A percentile compares a stretch with the other conserved stretches of the same genome.
Conservation (phyloP, 2,113 vertebrate species). For the Conger conger region DNA sequence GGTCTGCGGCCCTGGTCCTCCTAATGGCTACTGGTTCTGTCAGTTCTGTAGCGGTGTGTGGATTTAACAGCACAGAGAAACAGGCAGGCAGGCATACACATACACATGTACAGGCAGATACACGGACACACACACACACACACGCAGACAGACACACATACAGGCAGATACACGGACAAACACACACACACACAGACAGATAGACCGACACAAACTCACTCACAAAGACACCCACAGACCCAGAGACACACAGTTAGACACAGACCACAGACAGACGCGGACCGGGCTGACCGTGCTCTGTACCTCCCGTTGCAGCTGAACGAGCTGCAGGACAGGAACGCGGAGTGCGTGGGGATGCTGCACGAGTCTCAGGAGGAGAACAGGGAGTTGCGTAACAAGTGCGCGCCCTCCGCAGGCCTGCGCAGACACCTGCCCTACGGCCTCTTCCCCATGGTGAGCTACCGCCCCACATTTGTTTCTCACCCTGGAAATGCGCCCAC, state of each 20-base stretch:
- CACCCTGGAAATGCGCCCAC: not conserved
- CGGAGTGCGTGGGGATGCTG: constrained; percentile 90
- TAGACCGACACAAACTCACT: not conserved
- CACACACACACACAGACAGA: not conserved
- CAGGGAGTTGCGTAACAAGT: constrained; percentile 81
- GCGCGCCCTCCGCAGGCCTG: constrained; percentile 71
- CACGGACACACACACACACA: too few relatives aligned
- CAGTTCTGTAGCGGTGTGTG: too few relatives aligned
- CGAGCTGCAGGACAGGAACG: constrained; percentile 86
- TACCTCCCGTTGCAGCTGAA: constrained; percentile 75
- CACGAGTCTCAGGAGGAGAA: constrained; percentile 94
- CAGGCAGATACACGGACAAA: too few relatives aligned
- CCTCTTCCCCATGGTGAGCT: constrained; percentile 82
- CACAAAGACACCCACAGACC: not conserved
- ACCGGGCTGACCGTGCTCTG: constrained; percentile 8
- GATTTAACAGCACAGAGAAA: too few relatives aligned
- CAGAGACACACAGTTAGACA: constrained; percentile 1
- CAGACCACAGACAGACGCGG: constrained; percentile 6
- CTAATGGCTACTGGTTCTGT: too few relatives aligned
- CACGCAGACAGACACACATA: too few relatives aligned
- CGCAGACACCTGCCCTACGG: constrained; percentile 70
- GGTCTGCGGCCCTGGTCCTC: too few relatives aligned
- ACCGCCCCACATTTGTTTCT: not conserved
- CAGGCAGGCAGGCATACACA: too few relatives aligned
- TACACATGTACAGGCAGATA: too few relatives aligned